Base-by-base conservation (phyloP, 64 coral and sea anemone genomes). In the Astreopora myriophthalma region DNA sequence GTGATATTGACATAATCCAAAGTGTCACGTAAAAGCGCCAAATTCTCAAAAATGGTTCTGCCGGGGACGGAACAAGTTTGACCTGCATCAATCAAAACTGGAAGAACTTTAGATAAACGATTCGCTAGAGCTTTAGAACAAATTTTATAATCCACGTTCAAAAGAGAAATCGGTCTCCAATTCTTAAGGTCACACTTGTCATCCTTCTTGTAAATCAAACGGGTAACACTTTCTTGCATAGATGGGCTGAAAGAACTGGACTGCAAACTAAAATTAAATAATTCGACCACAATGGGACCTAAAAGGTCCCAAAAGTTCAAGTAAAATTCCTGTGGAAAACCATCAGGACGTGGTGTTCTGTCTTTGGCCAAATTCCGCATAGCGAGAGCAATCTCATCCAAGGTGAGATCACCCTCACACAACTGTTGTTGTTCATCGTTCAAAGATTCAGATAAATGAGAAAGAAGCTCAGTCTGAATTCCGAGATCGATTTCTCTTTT, bases 101-200 rank as follows among this genome's bases (percentile, higher is more conserved):
- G n/a, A 37, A 92, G 30, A 19, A 92, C n/a, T 19, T 51, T 63
- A 35, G 12, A 12, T 22, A 93, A 26, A 5, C 91, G 26, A 17
- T 63, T 79, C 20, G 33, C 46, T 9, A 93, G 12, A 0, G 39
- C 67, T 30, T 85, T 93, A 32, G 52, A 62, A 38, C 35, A 37
- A 40, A 86, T 36, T 35, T 93, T 93, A 26, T 67, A 68, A 23
- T 85, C 91, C 0, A 63, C 42, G 64, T 93, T 93, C 9, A 92
- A 16, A 13, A 75, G 29, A 32, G 74, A 82, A 23, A 92, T 92
- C 7, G 90, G 90, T 6, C 71, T 39, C 81, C 82, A 86, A 22
- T 93, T 85, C 25, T 85, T 85, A 1, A 93, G 14, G 26, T 63
- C 24, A 40, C 34, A 0, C 10, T 44, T 40, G 22, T 93, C 91